phyloP scores from a whole-genome alignment of 1,140 invertebrate genomes.

The Rhopalosiphum maidis region DNA sequence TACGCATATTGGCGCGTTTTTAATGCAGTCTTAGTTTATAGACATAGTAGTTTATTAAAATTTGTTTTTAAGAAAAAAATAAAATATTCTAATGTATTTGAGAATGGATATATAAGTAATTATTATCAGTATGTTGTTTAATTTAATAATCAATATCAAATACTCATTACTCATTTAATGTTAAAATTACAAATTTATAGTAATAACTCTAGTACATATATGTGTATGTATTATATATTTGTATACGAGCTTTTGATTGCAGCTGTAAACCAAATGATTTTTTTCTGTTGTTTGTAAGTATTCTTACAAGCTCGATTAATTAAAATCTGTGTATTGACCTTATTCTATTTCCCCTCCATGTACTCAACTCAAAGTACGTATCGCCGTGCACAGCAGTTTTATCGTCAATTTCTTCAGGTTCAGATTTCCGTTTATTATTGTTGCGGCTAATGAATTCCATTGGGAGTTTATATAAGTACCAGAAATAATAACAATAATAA shows the following conservation, averaged over 20 bases:
- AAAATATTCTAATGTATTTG: not conserved
- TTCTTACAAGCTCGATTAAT: conserved; percentile 36
- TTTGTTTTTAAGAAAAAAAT: not conserved
- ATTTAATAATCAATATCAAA: not conserved
- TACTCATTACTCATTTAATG: not conserved
- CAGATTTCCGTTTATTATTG: conserved; percentile 55
- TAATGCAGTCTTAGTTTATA: not conserved
- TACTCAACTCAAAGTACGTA: conserved; percentile 13
- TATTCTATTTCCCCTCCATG: not conserved
- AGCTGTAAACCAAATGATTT: not conserved
- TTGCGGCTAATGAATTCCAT: conserved; percentile 57
- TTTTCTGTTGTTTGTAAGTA: conserved; percentile 13
- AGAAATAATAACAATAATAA: conserved; percentile 50
- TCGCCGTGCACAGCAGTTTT: conserved; percentile 40
- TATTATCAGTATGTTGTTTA: not conserved
- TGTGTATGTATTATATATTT: not conserved
- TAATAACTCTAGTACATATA: not conserved
- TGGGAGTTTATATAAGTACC: conserved; percentile 56
- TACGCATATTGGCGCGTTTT: not conserved
- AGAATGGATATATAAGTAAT: not conserved
- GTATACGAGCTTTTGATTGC: not conserved
- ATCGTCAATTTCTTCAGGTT: conserved; percentile 52
- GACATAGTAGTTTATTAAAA: not conserved
- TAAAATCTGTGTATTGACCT: conserved; percentile 34
- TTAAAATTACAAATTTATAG: not conserved